phyloP scores from a whole-genome alignment of 2,113 vertebrate species.

The Pycnonotus jocosus region DNA sequence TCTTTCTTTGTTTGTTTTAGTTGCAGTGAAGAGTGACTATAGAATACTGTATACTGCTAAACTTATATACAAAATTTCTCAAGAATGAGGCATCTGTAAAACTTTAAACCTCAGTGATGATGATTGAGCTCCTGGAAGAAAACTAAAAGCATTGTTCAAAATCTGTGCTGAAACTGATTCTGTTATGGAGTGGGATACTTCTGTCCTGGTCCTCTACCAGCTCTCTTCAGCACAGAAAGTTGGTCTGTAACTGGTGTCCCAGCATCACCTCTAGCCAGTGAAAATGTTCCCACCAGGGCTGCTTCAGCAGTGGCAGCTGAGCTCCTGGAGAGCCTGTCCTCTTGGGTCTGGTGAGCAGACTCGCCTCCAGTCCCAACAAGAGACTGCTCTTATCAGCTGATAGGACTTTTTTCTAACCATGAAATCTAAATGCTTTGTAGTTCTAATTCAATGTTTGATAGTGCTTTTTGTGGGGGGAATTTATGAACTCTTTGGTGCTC shows the following conservation, averaged over 20 bases:
- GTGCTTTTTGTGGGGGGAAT: neutral
- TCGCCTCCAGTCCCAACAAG: neutral
- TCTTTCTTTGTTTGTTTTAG: neutral
- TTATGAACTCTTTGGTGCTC: neutral
- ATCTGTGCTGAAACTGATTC: neutral
- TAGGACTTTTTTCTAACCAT: neutral
- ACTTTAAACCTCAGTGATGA: neutral
- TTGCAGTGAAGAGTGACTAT: neutral
- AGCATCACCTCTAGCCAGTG: neutral
- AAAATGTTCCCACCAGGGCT: fast-evolving
- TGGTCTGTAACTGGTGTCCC: neutral
- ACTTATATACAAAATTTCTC: neutral
- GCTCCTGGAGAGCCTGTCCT: neutral
- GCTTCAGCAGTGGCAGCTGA: neutral
- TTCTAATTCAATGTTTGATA: neutral
- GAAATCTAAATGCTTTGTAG: neutral
- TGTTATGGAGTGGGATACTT: neutral
- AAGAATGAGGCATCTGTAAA: neutral
- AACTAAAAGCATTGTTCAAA: neutral
- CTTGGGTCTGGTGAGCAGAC: neutral
- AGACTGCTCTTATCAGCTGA: neutral
- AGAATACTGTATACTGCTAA: neutral
- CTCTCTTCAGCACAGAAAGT: neutral
- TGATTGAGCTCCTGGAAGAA: neutral
- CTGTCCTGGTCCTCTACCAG: neutral